Evolutionary conservation across 2,888 invertebrate species (phyloP).

Genomic region (Trissolcus brochymenae): DNA sequence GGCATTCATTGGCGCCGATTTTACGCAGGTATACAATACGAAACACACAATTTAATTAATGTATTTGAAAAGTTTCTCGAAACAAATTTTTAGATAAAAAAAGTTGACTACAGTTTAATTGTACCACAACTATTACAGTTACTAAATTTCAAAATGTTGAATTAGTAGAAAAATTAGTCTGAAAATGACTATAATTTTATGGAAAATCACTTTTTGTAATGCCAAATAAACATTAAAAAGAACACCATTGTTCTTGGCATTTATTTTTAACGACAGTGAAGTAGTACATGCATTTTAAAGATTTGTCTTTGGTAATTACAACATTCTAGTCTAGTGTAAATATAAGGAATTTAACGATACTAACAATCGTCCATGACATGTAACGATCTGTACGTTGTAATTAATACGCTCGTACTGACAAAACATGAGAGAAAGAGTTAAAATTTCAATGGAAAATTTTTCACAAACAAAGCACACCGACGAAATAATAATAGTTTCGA

Average conservation of each 20-base stretch:
- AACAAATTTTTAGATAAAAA: too few relatives aligned
- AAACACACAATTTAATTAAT: neutral
- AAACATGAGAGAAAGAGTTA: slow-evolving; percentile 15
- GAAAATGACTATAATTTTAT: too few relatives aligned
- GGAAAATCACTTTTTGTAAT: too few relatives aligned
- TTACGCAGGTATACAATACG: slow-evolving; percentile 82
- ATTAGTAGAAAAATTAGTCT: too few relatives aligned
- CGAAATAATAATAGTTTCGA: neutral
- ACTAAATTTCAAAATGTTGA: too few relatives aligned
- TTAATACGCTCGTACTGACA: slow-evolving; percentile 22
- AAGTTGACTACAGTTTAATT: too few relatives aligned
- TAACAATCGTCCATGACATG: slow-evolving; percentile 9
- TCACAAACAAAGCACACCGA: too few relatives aligned
- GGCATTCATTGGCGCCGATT: slow-evolving; percentile 95
- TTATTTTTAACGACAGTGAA: neutral
- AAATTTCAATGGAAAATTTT: slow-evolving; percentile 1
- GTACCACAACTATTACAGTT: too few relatives aligned
- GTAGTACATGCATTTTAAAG: neutral
- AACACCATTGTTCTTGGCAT: too few relatives aligned
- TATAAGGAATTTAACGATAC: slow-evolving; percentile 9
- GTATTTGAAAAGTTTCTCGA: neutral
- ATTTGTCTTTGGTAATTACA: slow-evolving; percentile 8
- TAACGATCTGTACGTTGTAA: slow-evolving; percentile 17
- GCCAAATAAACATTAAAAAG: too few relatives aligned
- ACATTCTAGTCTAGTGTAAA: slow-evolving; percentile 6